phyloP scores from a whole-genome alignment of 2,888 invertebrate genomes.

The Pediacus dermestoides region DNA sequence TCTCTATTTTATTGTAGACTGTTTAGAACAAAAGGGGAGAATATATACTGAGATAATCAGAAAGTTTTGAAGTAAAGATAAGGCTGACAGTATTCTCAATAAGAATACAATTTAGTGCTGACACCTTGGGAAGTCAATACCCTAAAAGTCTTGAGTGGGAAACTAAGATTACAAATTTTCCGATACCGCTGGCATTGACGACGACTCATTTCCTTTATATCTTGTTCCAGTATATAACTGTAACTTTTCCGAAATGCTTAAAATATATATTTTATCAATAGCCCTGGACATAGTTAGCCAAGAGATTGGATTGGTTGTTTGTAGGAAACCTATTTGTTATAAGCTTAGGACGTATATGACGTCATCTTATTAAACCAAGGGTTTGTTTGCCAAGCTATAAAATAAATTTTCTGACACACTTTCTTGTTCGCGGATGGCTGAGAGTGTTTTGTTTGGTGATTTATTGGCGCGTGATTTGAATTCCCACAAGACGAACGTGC shows the following conservation, averaged over 20 bases:
- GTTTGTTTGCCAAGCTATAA: conserved; percentile 45
- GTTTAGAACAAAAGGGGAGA: too few species aligned
- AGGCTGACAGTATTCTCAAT: too few species aligned
- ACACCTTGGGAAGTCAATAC: too few species aligned
- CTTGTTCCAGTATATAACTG: background rate
- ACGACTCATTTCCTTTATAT: background rate
- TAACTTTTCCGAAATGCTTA: too few species aligned
- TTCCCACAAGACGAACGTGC: conserved; percentile 32
- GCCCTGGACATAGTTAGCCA: conserved; percentile 34
- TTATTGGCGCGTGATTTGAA: conserved; percentile 45
- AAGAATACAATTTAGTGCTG: too few species aligned
- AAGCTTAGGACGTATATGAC: conserved; percentile 40
- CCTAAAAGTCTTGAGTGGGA: too few species aligned
- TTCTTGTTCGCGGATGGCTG: conserved; percentile 40
- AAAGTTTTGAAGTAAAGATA: too few species aligned
- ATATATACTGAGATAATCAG: too few species aligned
- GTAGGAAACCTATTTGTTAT: conserved; percentile 40
- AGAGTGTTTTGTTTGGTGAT: conserved; percentile 43
- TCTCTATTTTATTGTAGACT: too few species aligned
- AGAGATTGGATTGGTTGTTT: conserved; percentile 39
- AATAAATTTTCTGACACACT: conserved; percentile 45
- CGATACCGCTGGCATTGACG: conserved; percentile 14
- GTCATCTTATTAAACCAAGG: conserved; percentile 45
- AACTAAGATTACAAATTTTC: conserved; percentile 14
- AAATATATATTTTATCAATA: conserved; percentile 27